Conservation (phyloP, 1,140 invertebrate genomes). For the Halictus rubicundus region DNA sequence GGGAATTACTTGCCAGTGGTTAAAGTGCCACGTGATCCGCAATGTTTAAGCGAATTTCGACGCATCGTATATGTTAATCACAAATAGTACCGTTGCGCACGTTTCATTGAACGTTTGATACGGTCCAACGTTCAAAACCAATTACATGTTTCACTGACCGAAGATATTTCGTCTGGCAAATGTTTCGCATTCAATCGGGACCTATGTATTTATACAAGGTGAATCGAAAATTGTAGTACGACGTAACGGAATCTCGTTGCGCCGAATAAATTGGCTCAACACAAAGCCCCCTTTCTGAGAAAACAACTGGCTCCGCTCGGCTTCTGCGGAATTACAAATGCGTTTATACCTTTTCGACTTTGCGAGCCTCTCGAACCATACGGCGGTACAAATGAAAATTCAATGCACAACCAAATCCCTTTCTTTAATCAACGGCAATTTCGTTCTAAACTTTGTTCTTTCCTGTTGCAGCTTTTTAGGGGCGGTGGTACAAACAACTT, state of each 20-base stretch:
- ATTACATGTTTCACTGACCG: slow-evolving; percentile 48
- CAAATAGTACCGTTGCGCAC: neutral
- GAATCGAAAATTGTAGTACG: slow-evolving; percentile 36
- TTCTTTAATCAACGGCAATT: too few relatives aligned
- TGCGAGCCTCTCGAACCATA: neutral
- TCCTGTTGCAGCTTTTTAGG: too few relatives aligned
- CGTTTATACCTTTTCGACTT: neutral
- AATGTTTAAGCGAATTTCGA: slow-evolving; percentile 41
- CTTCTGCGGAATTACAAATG: neutral
- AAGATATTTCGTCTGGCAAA: slow-evolving; percentile 37
- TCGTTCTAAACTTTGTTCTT: too few relatives aligned
- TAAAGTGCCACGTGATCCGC: slow-evolving; percentile 29
- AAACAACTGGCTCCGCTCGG: neutral
- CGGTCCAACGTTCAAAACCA: slow-evolving; percentile 44
- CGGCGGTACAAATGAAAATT: too few relatives aligned
- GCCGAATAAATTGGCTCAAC: slow-evolving; percentile 35
- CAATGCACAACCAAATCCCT: too few relatives aligned
- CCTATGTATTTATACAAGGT: slow-evolving; percentile 43
- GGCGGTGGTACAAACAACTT: too few relatives aligned
- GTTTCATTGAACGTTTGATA: slow-evolving; percentile 17
- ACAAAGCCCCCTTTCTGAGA: neutral
- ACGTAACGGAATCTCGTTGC: slow-evolving; percentile 25
- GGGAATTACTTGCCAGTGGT: slow-evolving; percentile 24
- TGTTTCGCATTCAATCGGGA: slow-evolving; percentile 45
- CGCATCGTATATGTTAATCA: slow-evolving; percentile 45